Percentiles rank a stretch among this genome's conserved stretches.
Evolutionary conservation across 1,140 invertebrate genomes (phyloP).

Genomic region (Drosophila gunungcola): DNA sequence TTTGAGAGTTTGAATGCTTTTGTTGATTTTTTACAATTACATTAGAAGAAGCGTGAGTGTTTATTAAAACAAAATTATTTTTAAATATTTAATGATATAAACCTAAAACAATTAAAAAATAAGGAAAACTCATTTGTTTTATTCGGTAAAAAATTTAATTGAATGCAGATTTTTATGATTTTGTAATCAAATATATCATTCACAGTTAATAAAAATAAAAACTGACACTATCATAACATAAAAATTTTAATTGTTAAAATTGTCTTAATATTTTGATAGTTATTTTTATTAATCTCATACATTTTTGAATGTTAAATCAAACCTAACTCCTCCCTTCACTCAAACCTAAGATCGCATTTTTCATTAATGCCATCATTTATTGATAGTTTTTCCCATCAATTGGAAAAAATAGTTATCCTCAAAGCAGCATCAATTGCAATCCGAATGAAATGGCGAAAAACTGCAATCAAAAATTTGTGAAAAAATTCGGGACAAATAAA

Average conservation of each 20-base stretch:
- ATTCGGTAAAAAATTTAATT: too few species aligned
- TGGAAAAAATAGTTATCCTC: constrained; percentile 19
- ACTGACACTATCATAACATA: too few species aligned
- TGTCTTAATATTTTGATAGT: too few species aligned
- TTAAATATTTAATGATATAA: background rate
- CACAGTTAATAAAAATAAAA: too few species aligned
- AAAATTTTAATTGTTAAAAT: too few species aligned
- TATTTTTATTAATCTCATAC: too few species aligned
- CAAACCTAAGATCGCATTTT: background rate
- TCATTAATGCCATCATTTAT: constrained; percentile 25
- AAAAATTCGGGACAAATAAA: constrained; percentile 36
- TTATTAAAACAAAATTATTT: background rate
- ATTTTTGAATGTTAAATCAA: too few species aligned
- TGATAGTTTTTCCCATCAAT: constrained; percentile 16
- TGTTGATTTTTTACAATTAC: background rate
- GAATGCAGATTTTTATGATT: too few species aligned
- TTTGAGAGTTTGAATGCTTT: background rate
- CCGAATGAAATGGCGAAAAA: constrained; percentile 26
- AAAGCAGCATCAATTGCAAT: constrained; percentile 23
- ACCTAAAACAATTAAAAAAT: too few species aligned
- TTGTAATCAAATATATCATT: too few species aligned
- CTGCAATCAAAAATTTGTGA: constrained; percentile 20
- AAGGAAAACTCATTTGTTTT: too few species aligned
- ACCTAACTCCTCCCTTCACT: background rate
- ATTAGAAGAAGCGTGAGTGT: too few species aligned